Evolutionary conservation across 2,888 invertebrate genomes (phyloP), one percentile per base, ranked within the genome.

Genomic region (Cephus pygmeus): DNA sequence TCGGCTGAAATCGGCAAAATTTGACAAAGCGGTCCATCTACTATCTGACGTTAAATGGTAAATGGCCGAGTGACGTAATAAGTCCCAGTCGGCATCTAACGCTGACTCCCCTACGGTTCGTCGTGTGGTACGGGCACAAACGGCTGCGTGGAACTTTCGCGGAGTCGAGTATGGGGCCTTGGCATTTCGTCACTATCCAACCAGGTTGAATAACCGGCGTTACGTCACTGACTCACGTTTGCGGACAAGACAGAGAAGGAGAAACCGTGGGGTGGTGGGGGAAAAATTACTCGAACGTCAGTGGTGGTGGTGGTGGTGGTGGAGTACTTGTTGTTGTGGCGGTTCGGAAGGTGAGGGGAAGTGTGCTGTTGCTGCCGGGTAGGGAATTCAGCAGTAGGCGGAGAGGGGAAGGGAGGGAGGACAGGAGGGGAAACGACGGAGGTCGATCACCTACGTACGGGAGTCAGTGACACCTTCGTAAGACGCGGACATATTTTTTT

Each of bases 371-470:
- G 56, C 56, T 56, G 56, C 56, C 23, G 23, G 36, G 35, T 30
- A 36, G 36, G 35, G 36, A 36, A 74, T 35, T 31, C 34, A 76
- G 69, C 40, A 56, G 75, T 36, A 69, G 77, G 73, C 68, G 40
- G 69, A 69, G 77, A 78, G 77, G 79, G 76, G 75, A 79, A 36
- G 40, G 69, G 71, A 76, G 79, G 78, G 79, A 79, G 76, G 77
- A 1, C 4, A 4, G 33, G 81, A 84, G 82, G 85, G 85, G 86
- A 86, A 82, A 83, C 86, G 87, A 89, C 88, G 87, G 91, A 91
- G 91, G 91, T 91, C 91, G 91, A 91, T 91, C 91, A 91, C 91
- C 91, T 91, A 91, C 88, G 91, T 85, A 87, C 89, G 87, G 88
- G 90, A 91, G 91, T 91, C 91, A 91, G 91, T 91, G 91, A 91